Base-by-base conservation (phyloP, 1,140 invertebrate species). In the Drosophila ironensis region DNA sequence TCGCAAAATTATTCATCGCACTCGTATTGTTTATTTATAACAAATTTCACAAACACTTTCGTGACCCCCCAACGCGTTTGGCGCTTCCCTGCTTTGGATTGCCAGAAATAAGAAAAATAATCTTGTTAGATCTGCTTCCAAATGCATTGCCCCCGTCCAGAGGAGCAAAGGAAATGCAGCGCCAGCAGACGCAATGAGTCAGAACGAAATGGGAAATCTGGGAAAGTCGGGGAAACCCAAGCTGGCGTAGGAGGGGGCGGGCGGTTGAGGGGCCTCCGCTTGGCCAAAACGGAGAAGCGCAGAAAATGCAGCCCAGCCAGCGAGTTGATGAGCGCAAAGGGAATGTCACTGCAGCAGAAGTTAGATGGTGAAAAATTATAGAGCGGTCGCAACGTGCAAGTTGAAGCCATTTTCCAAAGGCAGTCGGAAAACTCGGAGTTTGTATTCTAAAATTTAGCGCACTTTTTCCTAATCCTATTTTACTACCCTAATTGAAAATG, bases 111-210 rank as follows among this genome's bases (percentile, higher is more conserved):
- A 53, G 67, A 66, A 76, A 76, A n/a, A n/a, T n/a, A 76, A 71
- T 76, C 66, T 71, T 76, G 57, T 76, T 76, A 76, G 72, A 76
- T 75, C 72, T 60, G 52, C 24, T 76, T 64, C 40, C 50, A 66
- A 76, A 76, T 77, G 73, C 73, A 61, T 76, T 51, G 57, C 45
- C 56, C 69, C 66, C 45, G 25, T 20, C n/a, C n/a, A n/a, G n/a
- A n/a, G n/a, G 14, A 11, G 37, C n/a, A 41, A 3, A 60, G 38
- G 56, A 52, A 38, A 28, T 40, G 30, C 20, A n/a, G n/a, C 40
- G 61, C 41, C 19, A 30, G 44, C 30, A 56, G 42, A 44, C 44
- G 69, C 56, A 73, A 72, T 72, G 69, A 46, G 50, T 57, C 70
- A 64, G 45, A 72, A 66, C 61, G 38, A 33, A 27, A 50, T 22